A percentile compares a stretch with the other conserved stretches of the same genome.
Conservation (phyloP, 2,888 invertebrate species). For the Leptopilina syphax region DNA sequence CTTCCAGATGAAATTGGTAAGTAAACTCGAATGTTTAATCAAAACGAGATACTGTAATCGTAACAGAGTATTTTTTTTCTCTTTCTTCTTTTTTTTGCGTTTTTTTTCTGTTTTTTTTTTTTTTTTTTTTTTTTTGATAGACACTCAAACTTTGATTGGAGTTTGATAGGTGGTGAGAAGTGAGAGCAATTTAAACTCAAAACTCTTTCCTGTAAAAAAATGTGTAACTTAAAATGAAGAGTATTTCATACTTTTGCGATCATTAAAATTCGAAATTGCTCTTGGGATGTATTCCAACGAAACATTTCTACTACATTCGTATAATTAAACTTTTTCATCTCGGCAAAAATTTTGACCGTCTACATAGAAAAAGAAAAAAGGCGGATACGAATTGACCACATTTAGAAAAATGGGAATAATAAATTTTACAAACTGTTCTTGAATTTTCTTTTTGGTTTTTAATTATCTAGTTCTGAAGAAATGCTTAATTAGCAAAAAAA, state of each 20-base stretch:
- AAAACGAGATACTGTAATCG: constrained; percentile 12
- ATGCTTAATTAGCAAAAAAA: too few species aligned
- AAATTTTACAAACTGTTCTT: too few species aligned
- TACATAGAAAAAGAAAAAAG: constrained; percentile 4
- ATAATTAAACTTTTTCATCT: constrained; percentile 64
- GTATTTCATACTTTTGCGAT: constrained; percentile 37
- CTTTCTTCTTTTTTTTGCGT: too few species aligned
- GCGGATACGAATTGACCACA: constrained; percentile 49
- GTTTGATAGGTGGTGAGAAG: constrained; percentile 43
- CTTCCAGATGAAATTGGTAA: constrained; percentile 14
- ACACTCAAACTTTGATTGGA: constrained; percentile 33
- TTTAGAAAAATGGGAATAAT: background rate
- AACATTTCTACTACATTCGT: constrained; percentile 48
- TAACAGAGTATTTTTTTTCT: background rate
- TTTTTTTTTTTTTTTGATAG: constrained; percentile 15
- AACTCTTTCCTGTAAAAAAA: constrained; percentile 41
- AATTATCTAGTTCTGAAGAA: too few species aligned
- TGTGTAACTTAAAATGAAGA: constrained; percentile 37
- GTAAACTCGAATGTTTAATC: constrained; percentile 26
- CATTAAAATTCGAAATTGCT: constrained; percentile 33
- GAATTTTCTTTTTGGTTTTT: too few species aligned
- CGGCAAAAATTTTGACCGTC: constrained; percentile 55
- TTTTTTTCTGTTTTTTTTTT: background rate
- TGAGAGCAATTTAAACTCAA: constrained; percentile 53
- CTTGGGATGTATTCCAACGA: constrained; percentile 55